Evolutionary conservation across 2,113 vertebrate genomes (phyloP).

Genomic region (Epinephelus lanceolatus): DNA sequence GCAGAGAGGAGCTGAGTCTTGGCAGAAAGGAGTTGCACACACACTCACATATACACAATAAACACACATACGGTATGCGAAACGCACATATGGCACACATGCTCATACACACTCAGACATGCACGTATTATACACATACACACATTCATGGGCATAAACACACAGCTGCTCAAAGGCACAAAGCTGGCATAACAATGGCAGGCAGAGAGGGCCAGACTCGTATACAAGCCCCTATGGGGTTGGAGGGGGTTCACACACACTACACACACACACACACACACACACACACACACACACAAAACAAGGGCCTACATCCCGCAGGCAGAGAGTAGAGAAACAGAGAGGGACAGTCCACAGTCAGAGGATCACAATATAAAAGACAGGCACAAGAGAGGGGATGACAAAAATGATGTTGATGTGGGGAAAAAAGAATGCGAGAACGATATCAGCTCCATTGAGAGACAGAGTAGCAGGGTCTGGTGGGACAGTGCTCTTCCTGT

Average conservation of each 20-base stretch:
- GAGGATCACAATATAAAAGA: conserved; percentile 64
- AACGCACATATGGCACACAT: conserved; percentile 12
- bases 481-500: conserved; percentile 37
- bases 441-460: conserved; percentile 40
- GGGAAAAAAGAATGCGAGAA: conserved; percentile 21
- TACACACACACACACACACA: conserved; percentile 19
- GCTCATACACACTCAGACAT: conserved; percentile 20
- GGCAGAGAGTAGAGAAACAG: conserved; percentile 54
- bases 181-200: conserved; percentile 74
- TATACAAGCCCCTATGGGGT: conserved; percentile 65
- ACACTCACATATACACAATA: conserved; percentile 33
- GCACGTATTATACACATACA: conserved; percentile 19
- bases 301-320: conserved; percentile 44
- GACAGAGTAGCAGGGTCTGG: conserved; percentile 23
- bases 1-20: conserved; percentile 67
- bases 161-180: conserved; percentile 71
- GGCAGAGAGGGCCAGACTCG: conserved; percentile 65
- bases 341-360: conserved; percentile 50
- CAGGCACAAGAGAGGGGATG: conserved; percentile 60
- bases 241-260: conserved; percentile 50
- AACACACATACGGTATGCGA: conserved; percentile 43
- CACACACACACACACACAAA: conserved; percentile 38
- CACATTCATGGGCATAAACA: conserved; percentile 39
- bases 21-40: conserved; percentile 60
- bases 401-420: conserved; percentile 66